A percentile compares a stretch with the other conserved stretches of the same genome.
Evolutionary conservation across 1,140 invertebrate species (phyloP).

Genomic region (Hylaeus volcanicus): DNA sequence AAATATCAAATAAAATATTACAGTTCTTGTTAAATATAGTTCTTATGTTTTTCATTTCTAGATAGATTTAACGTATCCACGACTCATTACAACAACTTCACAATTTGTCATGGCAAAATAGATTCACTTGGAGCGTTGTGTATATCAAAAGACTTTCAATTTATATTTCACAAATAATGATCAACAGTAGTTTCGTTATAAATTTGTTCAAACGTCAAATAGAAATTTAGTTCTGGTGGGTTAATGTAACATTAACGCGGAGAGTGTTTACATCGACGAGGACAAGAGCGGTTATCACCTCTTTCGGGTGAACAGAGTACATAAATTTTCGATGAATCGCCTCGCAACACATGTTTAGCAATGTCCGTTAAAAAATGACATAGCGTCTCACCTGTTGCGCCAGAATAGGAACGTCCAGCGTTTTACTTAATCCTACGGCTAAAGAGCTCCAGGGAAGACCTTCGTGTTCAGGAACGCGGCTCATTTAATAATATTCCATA

Average conservation of each 20-base stretch:
- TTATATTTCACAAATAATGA: too few relatives aligned
- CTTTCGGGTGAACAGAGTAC: slow-evolving; percentile 5
- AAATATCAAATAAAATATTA: too few relatives aligned
- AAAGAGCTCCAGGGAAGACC: slow-evolving; percentile 59
- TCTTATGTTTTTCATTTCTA: too few relatives aligned
- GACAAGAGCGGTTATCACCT: neutral
- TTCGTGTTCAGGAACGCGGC: slow-evolving; percentile 57
- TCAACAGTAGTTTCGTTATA: too few relatives aligned
- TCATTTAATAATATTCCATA: slow-evolving; percentile 61
- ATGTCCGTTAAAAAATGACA: slow-evolving; percentile 67
- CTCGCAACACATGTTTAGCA: slow-evolving; percentile 53
- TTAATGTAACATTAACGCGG: slow-evolving; percentile 23
- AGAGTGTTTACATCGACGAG: slow-evolving; percentile 12
- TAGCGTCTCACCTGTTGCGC: slow-evolving; percentile 65
- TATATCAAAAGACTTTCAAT: too few relatives aligned
- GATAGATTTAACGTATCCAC: too few relatives aligned
- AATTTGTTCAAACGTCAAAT: too few relatives aligned
- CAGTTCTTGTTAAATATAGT: too few relatives aligned
- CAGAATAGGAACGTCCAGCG: slow-evolving; percentile 61
- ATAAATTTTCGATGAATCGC: slow-evolving; percentile 54
- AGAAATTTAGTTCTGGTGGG: neutral
- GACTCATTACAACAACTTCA: too few relatives aligned
- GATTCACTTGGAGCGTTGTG: too few relatives aligned
- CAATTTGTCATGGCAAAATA: too few relatives aligned
- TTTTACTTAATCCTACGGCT: slow-evolving; percentile 68